Evolutionary conservation across 2,113 vertebrate genomes (phyloP).

Genomic region (Sinocyclocheilus grahami): DNA sequence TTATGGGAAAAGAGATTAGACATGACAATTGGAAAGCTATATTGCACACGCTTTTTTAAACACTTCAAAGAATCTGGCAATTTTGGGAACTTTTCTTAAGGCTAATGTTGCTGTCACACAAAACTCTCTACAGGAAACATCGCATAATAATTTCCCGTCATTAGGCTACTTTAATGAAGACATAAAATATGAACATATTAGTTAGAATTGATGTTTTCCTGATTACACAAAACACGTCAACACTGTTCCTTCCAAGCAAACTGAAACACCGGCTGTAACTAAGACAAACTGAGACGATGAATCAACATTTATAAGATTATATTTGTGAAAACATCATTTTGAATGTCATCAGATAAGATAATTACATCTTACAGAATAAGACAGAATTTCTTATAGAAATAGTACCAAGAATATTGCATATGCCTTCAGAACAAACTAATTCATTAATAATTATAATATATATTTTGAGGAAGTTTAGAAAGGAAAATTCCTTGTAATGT

Average conservation of each 20-base stretch:
- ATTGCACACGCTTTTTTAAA: background rate
- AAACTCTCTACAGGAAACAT: background rate
- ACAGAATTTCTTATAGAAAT: too few species aligned
- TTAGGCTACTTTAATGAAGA: background rate
- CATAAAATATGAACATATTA: background rate
- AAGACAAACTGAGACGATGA: background rate
- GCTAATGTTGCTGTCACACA: background rate
- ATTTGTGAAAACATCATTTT: too few species aligned
- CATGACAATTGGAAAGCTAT: background rate
- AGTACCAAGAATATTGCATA: too few species aligned
- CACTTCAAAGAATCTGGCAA: background rate
- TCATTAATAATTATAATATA: background rate
- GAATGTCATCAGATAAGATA: too few species aligned
- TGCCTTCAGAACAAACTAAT: too few species aligned
- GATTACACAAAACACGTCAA: background rate
- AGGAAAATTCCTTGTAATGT: background rate
- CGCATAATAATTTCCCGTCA: too few species aligned
- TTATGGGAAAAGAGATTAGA: slow-evolving; percentile 23
- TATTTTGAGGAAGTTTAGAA: too few species aligned
- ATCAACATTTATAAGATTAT: too few species aligned
- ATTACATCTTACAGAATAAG: too few species aligned
- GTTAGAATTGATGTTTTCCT: background rate
- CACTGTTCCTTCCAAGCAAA: background rate
- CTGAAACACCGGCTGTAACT: background rate
- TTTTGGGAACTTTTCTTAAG: background rate